Percentiles rank a stretch among this genome's conserved stretches.
These are phyloP conservation scores for Lacanobia wlatinum DNA, from an alignment of 2,888 invertebrate genomes.

Conservation along the genomic window DNA sequence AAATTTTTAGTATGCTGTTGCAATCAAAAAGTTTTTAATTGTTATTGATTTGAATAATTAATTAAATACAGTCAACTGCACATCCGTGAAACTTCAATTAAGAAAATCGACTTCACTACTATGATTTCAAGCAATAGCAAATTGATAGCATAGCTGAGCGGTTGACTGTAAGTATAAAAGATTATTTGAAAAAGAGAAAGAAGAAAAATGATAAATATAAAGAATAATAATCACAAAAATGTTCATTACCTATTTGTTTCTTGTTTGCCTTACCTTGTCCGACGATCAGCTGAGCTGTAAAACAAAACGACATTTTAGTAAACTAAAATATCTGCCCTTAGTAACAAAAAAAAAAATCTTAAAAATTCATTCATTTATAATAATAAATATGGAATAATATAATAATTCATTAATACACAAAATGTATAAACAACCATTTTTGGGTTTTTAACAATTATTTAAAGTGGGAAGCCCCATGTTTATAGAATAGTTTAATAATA, in stretches of 20 bases:
- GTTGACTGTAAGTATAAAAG: not conserved
- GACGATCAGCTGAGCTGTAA: slow-evolving; percentile 97
- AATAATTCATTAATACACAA: not conserved
- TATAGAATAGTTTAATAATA: not conserved
- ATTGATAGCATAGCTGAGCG: too few species aligned
- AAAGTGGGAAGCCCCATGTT: not conserved
- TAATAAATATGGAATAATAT: too few species aligned
- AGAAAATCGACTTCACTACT: not conserved
- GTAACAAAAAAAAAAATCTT: not conserved
- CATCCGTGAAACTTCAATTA: not conserved
- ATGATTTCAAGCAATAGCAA: not conserved
- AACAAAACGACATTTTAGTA: slow-evolving; percentile 68
- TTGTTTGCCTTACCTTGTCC: slow-evolving; percentile 94
- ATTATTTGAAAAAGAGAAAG: slow-evolving; percentile 3
- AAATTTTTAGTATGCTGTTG: not conserved
- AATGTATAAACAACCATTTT: not conserved
- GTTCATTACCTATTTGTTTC: slow-evolving; percentile 73
- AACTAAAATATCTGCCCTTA: slow-evolving; percentile 33
- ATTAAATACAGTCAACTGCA: slow-evolving; percentile 1
- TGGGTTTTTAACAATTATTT: not conserved
- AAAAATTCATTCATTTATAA: too few species aligned
- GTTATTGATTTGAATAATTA: not conserved
- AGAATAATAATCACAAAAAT: slow-evolving; percentile 64
- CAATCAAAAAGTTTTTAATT: not conserved
- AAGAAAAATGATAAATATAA: slow-evolving; percentile 32